A percentile compares a stretch with the other conserved stretches of the same genome.
Conservation (phyloP, 2,797 vertebrate species). For the Takifugu ocellatus region DNA sequence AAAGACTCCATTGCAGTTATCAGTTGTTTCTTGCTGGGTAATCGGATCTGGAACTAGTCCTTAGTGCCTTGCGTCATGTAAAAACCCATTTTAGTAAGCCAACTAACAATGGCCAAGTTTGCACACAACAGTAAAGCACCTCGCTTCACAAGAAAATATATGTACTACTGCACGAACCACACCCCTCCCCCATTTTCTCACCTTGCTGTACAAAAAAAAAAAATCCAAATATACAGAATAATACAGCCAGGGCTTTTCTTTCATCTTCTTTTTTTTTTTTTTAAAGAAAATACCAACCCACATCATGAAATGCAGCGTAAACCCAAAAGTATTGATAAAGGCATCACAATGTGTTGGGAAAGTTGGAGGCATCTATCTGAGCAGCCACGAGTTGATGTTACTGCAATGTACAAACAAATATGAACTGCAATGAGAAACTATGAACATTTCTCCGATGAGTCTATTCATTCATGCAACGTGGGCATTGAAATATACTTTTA, state of each 20-base stretch:
- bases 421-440: conserved; percentile 48
- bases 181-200: conserved; percentile 63
- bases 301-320: conserved; percentile 57
- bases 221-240: conserved; percentile 73
- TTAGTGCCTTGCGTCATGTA: conserved; percentile 18
- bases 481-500: conserved; percentile 20
- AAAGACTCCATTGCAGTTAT: background rate
- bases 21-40: conserved; percentile 6
- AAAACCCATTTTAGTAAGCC: conserved; percentile 53
- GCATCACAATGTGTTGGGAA: conserved; percentile 55
- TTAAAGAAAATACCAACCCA: conserved; percentile 6
- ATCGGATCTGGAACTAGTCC: conserved; percentile 10
- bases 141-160: conserved; percentile 74
- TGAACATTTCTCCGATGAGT: conserved; percentile 33
- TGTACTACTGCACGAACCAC: conserved; percentile 68
- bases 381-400: conserved; percentile 33
- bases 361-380: conserved; percentile 39
- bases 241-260: conserved; percentile 59
- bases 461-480: conserved; percentile 34
- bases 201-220: conserved; percentile 73
- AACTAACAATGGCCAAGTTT: conserved; percentile 64
- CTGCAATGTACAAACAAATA: conserved; percentile 49
- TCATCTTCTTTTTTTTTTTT: no score
- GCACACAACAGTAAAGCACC: conserved; percentile 81
- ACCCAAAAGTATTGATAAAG: conserved; percentile 56